Evolutionary conservation across 2,797 vertebrate genomes (phyloP).

Genomic region (Pangasius larnaudii): DNA sequence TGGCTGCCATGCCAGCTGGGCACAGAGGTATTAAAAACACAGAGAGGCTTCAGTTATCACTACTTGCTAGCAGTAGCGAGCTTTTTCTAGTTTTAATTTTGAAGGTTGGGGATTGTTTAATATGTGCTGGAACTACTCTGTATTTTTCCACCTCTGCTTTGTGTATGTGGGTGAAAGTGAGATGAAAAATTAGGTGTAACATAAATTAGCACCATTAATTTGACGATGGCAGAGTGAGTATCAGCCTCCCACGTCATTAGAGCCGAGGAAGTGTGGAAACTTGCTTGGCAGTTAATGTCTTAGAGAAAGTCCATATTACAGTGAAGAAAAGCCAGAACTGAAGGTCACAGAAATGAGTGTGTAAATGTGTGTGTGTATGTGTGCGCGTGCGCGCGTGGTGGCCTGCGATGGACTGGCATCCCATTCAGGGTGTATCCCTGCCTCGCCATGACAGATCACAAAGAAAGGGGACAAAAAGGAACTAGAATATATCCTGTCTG

Average conservation of each 20-base stretch:
- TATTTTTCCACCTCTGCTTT: constrained; percentile 24
- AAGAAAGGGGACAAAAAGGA: not conserved
- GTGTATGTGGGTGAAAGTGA: constrained; percentile 8
- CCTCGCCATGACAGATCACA: not conserved
- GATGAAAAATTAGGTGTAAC: constrained; percentile 5
- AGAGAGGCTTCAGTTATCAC: constrained; percentile 23
- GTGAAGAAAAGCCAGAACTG: not conserved
- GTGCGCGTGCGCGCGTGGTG: not conserved
- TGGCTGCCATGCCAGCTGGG: constrained; percentile 34
- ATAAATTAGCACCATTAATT: constrained; percentile 24
- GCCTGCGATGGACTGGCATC: not conserved
- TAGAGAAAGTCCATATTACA: not conserved
- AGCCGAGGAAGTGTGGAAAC: not conserved
- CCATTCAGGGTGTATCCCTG: not conserved
- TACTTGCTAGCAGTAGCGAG: not conserved
- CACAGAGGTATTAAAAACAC: constrained; percentile 20
- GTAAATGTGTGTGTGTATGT: not conserved
- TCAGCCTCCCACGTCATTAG: constrained; percentile 26
- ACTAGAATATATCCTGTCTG: not conserved
- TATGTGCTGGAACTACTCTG: constrained; percentile 8
- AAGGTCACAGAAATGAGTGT: not conserved
- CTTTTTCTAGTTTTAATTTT: constrained; percentile 12
- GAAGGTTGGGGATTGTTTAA: constrained; percentile 10
- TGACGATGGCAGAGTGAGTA: constrained; percentile 8
- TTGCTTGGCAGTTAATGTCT: not conserved